Percentiles rank a stretch among this genome's conserved stretches.
Evolutionary conservation across 2,888 invertebrate genomes (phyloP).

Genomic region (Drosophila kuntzei): DNA sequence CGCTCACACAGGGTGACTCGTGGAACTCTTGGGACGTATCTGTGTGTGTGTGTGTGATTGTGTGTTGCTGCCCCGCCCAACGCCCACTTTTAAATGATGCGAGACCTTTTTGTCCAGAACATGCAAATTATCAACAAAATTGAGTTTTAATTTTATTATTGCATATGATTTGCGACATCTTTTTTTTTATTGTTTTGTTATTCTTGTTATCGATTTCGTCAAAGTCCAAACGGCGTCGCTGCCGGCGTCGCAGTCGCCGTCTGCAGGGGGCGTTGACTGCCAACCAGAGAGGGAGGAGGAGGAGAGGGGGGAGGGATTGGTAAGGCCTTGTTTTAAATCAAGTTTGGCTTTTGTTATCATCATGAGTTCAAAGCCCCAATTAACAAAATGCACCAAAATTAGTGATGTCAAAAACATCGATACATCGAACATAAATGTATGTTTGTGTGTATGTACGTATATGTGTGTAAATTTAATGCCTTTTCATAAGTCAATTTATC

Average conservation of each 20-base stretch:
- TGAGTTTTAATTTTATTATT: slow-evolving; percentile 55
- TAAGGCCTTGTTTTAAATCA: slow-evolving; percentile 59
- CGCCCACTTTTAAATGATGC: slow-evolving; percentile 29
- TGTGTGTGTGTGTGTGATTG: slow-evolving; percentile 18
- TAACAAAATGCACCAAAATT: slow-evolving; percentile 52
- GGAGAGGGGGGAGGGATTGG: background rate
- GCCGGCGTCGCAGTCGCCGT: slow-evolving; percentile 22
- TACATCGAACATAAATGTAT: too few relatives aligned
- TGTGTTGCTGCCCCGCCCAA: slow-evolving; percentile 30
- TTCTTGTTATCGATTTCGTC: slow-evolving; percentile 35
- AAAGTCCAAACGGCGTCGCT: slow-evolving; percentile 12
- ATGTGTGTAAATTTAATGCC: too few relatives aligned
- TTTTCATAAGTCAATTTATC: too few relatives aligned
- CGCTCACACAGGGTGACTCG: slow-evolving; percentile 15
- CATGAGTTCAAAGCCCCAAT: slow-evolving; percentile 77
- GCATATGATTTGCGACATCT: slow-evolving; percentile 41
- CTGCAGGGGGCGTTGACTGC: slow-evolving; percentile 74
- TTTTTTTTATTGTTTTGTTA: slow-evolving; percentile 38
- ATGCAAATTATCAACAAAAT: slow-evolving; percentile 57
- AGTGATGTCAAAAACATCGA: background rate
- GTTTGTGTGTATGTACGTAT: too few relatives aligned
- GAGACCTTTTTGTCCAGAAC: slow-evolving; percentile 34
- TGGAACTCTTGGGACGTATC: slow-evolving; percentile 27
- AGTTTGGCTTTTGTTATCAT: slow-evolving; percentile 67
- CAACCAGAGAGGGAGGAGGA: background rate